Evolutionary conservation across 2,888 invertebrate genomes (phyloP), one percentile per base, ranked within the genome.

Genomic region (Nomada goodeniana): DNA sequence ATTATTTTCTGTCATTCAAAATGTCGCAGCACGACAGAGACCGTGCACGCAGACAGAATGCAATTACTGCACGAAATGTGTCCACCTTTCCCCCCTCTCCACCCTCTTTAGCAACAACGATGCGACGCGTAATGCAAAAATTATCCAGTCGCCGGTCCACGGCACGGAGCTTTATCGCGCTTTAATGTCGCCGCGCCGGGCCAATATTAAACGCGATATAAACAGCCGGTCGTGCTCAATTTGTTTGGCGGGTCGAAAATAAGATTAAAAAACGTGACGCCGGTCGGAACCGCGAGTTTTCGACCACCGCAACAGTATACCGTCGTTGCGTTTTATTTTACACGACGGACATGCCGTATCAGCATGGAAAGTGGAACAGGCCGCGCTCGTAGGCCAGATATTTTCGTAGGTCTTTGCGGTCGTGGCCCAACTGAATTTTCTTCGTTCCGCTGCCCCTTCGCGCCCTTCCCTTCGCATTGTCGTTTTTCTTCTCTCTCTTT

Each of bases 141-240:
- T 88, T 88, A 83, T 75, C 42, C 26, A 61, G 64, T 29, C 53
- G 61, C 60, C 36, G 53, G 69, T 50, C 60, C n/a, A 18, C 64
- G 64, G 20, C 65, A 63, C 44, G 71, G 36, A 74, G 79, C 77
- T 86, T 88, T 88, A 88, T 88, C 88, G 78, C 79, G 70, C 70
- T 88, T 85, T 78, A 88, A 86, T 82, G 83, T 88, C 77, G 76
- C 83, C 83, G 80, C 71, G 70, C 29, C 74, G 77, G 79, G 65
- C 88, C 86, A 81, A 88, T 88, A 86, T 88, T 86, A 88, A 86
- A 75, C 86, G 80, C 82, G 87, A 88, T 85, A 86, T 85, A 86
- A 88, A 88, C 83, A 82, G 72, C 70, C 36, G 76, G 76, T 80
- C 79, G 85, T 82, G 83, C 76, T 85, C 85, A 83, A 85, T 88